Percentiles rank a stretch among this genome's conserved stretches.
phyloP scores from a whole-genome alignment of 1,140 invertebrate genomes.

The Harlomillsia oculata region DNA sequence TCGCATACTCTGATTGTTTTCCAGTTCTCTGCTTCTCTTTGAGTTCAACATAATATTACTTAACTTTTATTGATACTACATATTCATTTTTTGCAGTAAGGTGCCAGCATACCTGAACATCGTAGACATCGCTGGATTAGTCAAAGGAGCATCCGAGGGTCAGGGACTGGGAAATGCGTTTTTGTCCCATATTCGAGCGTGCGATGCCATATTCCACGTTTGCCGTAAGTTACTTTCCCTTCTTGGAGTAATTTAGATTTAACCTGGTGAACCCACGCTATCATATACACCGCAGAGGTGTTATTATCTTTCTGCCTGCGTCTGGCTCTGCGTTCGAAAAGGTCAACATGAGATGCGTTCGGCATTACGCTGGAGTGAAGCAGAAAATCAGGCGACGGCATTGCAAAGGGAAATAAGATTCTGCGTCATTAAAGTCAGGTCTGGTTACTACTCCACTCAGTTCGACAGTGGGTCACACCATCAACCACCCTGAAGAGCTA shows the following conservation, averaged over 20 bases:
- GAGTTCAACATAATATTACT: neutral
- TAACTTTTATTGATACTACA: neutral
- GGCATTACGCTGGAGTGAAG: neutral
- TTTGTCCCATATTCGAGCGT: slow-evolving; percentile 94
- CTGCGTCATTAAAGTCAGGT: neutral
- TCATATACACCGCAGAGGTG: neutral
- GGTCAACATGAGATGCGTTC: neutral
- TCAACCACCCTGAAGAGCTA: neutral
- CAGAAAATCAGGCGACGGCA: neutral
- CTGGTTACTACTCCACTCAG: neutral
- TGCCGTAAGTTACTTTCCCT: slow-evolving; percentile 62
- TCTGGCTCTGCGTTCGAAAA: neutral
- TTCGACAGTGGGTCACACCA: neutral
- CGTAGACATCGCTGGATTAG: slow-evolving; percentile 95
- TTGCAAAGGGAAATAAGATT: slow-evolving; percentile 9
- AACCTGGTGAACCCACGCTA: neutral
- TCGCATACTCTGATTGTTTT: too few relatives aligned
- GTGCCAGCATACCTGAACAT: slow-evolving; percentile 95
- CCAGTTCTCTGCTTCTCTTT: too few relatives aligned
- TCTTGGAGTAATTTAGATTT: neutral
- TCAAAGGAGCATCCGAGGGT: slow-evolving; percentile 94
- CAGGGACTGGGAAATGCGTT: slow-evolving; percentile 98
- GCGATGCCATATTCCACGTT: slow-evolving; percentile 97
- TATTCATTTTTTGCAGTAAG: slow-evolving; percentile 57
- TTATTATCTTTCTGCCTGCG: neutral